Base-by-base conservation (phyloP, 2,888 invertebrate genomes). In the Eupsilia transversa region DNA sequence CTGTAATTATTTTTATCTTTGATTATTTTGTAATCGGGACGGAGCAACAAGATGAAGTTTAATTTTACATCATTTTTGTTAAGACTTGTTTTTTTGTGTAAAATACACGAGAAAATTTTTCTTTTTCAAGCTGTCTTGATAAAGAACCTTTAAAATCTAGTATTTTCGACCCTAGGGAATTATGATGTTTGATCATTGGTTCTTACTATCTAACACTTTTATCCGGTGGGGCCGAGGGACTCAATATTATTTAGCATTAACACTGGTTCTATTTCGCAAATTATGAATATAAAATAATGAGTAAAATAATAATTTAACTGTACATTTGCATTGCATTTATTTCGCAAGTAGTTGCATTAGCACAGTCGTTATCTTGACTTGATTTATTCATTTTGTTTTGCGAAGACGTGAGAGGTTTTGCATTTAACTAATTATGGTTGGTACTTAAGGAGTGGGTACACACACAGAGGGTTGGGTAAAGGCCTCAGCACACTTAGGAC, bases 351-450 rank as follows among this genome's bases (percentile, higher is more conserved):
- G 63, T 71, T 78, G 74, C 86, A 71, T 49, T 61, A 49, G 63
- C 57, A n/a, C 52, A 57, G 60, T 52, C 61, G 75, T 84, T 83
- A 86, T 87, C 84, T 80, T 2, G 61, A 67, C 68, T 75, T 81
- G 80, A 87, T 86, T 82, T 87, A 86, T 87, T 83, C 77, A 66
- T 77, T 74, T 70, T 57, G 74, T 72, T 79, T 65, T 46, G 74
- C 57, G 5, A 38, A 70, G 56, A 75, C 85, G 82, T 83, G 87
- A 77, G 83, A 72, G 66, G 86, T 77, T 84, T 88, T 73, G 20
- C 20, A 59, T 69, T 66, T 54, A 64, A 59, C 43, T 79, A 79
- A 81, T 83, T 79, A 64, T 38, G 38, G 61, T 63, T 63, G 33
- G 43, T 72, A 33, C 38, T 35, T 30, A 33, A 33, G 35, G n/a